A percentile compares a stretch with the other conserved stretches of the same genome.
These are phyloP conservation scores for Eucera pruinosa DNA, from an alignment of 2,888 invertebrate genomes.

Conservation along the genomic window DNA sequence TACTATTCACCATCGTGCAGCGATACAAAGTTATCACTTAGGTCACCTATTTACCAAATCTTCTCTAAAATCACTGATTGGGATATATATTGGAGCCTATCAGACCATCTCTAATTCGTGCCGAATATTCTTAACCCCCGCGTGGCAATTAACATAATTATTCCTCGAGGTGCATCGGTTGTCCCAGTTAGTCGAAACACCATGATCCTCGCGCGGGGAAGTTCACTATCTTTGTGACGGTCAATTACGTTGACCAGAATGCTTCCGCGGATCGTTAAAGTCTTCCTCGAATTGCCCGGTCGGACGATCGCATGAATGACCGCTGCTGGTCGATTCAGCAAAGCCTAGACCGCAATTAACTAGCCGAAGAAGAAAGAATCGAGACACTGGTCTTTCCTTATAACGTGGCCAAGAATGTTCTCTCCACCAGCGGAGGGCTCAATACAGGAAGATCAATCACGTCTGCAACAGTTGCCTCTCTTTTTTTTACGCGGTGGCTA, in stretches of 20 bases:
- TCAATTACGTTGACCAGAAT: conserved; percentile 20
- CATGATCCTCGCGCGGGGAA: neutral
- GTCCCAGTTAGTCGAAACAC: conserved; percentile 19
- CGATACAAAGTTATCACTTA: too few relatives aligned
- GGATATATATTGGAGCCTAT: too few relatives aligned
- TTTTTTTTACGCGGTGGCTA: conserved; percentile 17
- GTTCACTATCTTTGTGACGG: neutral
- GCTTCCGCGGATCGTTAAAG: conserved; percentile 48
- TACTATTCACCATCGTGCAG: too few relatives aligned
- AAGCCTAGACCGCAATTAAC: conserved; percentile 48
- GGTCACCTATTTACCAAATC: too few relatives aligned
- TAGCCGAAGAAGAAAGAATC: conserved; percentile 35
- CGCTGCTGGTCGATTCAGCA: conserved; percentile 43
- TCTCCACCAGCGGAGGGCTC: neutral
- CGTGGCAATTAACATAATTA: conserved; percentile 2
- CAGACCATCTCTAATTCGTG: too few relatives aligned
- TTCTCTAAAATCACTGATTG: too few relatives aligned
- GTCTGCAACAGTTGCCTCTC: conserved; percentile 23
- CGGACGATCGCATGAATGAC: conserved; percentile 47
- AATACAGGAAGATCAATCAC: conserved; percentile 39
- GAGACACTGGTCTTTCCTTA: conserved; percentile 49
- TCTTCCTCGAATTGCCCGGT: conserved; percentile 35
- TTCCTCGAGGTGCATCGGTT: neutral
- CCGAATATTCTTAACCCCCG: neutral
- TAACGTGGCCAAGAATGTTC: conserved; percentile 20